Evolutionary conservation across 2,113 vertebrate species (phyloP), one percentile per base, ranked within the genome.

Genomic region (Microcebus ravelobensis): DNA sequence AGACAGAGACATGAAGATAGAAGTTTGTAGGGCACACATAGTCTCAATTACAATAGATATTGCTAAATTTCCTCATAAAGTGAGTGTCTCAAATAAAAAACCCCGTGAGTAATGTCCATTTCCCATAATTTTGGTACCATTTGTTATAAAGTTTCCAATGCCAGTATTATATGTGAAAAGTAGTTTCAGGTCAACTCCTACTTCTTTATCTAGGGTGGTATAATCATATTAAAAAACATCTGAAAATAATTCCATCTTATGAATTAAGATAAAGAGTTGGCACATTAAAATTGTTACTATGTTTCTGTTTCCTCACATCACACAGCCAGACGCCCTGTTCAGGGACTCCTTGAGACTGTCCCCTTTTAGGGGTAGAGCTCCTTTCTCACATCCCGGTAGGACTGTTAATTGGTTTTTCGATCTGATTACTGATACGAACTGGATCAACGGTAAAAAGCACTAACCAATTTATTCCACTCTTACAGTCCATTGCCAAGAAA

Each of bases 341-440:
- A 15, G 31, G 3, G 8, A 59, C n/a, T 84, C 21, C 76, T 77
- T 84, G 50, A 55, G 55, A 31, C 21, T 36, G 63, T 76, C 17
- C 55, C 25, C 59, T 36, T 59, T 87, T 65, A 77, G 29, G 34
- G 21, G 27, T 3, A 85, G 20, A 81, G 48, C 27, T 87, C 27
- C n/a, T 27, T 77, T 45, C 48, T 84, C 20, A 96, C 20, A 67
- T 84, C 25, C 12, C 39, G 79, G 39, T 84, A 80, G 31, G 76
- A 36, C 27, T 73, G 52, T 82, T 96, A 91, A 93, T 79, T 96
- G 67, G 9, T 42, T 95, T 96, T 94, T 77, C 7, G 91, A 93
- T 93, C 67, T 97, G 86, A 97, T 94, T 91, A 52, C 48, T 91
- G 67, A 93, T 91, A 82, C 31, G 91, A 93, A 95, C 85, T 9